Evolutionary conservation across 2,113 vertebrate genomes (phyloP).

Genomic region (Gulo gulo): DNA sequence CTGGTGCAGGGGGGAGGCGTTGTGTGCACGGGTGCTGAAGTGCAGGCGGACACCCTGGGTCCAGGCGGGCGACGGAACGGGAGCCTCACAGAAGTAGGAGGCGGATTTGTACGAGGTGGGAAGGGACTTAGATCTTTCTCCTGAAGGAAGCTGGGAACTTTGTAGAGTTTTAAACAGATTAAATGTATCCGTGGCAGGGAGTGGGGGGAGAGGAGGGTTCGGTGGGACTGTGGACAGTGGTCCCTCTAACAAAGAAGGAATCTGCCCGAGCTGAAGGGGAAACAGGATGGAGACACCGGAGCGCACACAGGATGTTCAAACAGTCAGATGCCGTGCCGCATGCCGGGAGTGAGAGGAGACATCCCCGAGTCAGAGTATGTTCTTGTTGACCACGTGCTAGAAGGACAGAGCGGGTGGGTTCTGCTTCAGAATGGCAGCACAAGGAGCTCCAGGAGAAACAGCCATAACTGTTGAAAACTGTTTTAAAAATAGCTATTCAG

Average conservation of each 20-base stretch:
- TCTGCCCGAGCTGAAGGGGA: background rate
- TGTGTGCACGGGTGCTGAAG: accelerated
- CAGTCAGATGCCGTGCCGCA: accelerated
- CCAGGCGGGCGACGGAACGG: accelerated
- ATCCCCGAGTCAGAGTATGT: background rate
- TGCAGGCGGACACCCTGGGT: accelerated
- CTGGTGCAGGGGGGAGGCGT: background rate
- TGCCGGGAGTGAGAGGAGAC: no score
- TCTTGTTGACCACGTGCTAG: accelerated
- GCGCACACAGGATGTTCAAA: accelerated
- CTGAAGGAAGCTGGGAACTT: background rate
- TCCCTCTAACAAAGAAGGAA: background rate
- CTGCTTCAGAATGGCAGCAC: background rate
- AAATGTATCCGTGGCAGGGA: background rate
- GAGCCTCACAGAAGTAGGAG: no score
- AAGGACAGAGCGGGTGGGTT: background rate
- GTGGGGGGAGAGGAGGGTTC: background rate
- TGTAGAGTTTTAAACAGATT: background rate
- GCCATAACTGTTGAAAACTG: background rate
- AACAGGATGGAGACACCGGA: no score
- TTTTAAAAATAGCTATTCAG: background rate
- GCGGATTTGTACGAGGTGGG: accelerated
- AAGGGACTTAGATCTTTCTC: background rate
- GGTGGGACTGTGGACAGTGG: no score
- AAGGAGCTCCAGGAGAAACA: background rate